phyloP scores from a whole-genome alignment of 2,888 invertebrate species.

The Choristoneura rosaceana region DNA sequence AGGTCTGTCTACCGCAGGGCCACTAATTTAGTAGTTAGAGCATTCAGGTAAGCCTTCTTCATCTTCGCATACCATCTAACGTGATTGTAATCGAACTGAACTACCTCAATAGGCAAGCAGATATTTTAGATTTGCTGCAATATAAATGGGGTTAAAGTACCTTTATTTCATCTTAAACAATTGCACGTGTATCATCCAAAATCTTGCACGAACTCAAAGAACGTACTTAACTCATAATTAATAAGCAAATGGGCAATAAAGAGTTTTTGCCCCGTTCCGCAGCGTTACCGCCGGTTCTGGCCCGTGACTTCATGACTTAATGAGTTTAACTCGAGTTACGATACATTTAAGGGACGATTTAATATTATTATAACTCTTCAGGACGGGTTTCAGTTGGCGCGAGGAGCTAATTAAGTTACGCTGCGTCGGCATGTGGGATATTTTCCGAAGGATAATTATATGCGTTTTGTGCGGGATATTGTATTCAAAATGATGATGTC shows the following conservation, averaged over 20 bases:
- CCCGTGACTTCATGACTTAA: slow-evolving; percentile 14
- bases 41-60: too few relatives aligned
- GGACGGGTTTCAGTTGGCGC: slow-evolving; percentile 24
- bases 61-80: too few relatives aligned
- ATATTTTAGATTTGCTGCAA: too few relatives aligned
- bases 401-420: slow-evolving; percentile 32
- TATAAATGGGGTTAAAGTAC: background rate
- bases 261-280: slow-evolving; percentile 24
- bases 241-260: slow-evolving; percentile 24
- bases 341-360: slow-evolving; percentile 40
- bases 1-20: too few relatives aligned
- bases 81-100: too few relatives aligned
- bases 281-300: slow-evolving; percentile 5
- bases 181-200: background rate
- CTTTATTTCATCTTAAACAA: background rate
- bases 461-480: background rate
- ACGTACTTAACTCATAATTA: slow-evolving; percentile 29
- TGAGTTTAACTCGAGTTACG: slow-evolving; percentile 36
- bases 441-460: background rate
- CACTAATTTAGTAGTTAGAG: too few relatives aligned
- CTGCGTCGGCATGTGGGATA: background rate
- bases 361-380: slow-evolving; percentile 35
- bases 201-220: background rate
- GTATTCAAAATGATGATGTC: background rate
- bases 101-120: too few relatives aligned